Base-by-base conservation (phyloP, 2,888 invertebrate genomes). In the Dexiosoma caninum region DNA sequence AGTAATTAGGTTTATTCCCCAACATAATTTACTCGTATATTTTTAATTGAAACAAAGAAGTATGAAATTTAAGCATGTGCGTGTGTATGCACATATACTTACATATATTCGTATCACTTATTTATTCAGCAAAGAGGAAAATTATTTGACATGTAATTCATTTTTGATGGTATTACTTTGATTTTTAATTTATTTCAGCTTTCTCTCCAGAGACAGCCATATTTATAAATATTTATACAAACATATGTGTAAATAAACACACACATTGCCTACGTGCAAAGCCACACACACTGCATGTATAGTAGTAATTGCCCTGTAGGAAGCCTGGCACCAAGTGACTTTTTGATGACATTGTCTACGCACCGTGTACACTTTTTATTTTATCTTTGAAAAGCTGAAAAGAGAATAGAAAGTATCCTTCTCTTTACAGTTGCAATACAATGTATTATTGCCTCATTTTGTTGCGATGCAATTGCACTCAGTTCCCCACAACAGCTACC, bases 131-230 rank as follows among this genome's bases (percentile, higher is more conserved):
- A 49, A 49, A 69, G 23, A 51, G 44, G 27, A 55, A 72, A 55
- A 72, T 64, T 53, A 72, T 55, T 55, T 55, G 9, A 46, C 51
- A 55, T 46, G 19, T 62, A 71, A 76, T 67, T 62, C 71, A 67
- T 76, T 67, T 62, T 76, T 62, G 71, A 67, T 80, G 66, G 46
- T n/a, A 71, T 55, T 71, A 76, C 71, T 76, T 71, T 59, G 67
- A 67, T 66, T 79, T 59, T 49, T 27, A 59, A n/a, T 70, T 70
- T 69, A 2, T 49, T 14, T 16, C 21, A 27, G 35, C 42, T 53
- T 42, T 5, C 40, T 44, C 80, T 75, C 80, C 37, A 60, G 76
- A 76, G 80, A 67, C 71, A 67, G 40, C 37, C 49, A 42, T 69
- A 40, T 55, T 62, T 55, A 67, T 46, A 64, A 74, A 64, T 78